Evolutionary conservation across 2,113 vertebrate species (phyloP).

Genomic region (Nestor notabilis): DNA sequence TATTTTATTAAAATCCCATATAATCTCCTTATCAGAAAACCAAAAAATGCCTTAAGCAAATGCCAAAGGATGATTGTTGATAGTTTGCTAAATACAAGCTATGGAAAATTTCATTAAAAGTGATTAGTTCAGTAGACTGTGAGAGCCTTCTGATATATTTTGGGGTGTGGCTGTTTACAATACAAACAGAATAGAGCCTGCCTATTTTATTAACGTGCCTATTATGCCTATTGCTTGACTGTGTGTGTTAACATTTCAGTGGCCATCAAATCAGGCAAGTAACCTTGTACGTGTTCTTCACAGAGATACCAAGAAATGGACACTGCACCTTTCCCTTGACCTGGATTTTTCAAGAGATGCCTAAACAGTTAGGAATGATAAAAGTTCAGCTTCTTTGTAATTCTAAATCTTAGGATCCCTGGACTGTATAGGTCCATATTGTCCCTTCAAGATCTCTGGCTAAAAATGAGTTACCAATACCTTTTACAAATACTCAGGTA

Average conservation of each 20-base stretch:
- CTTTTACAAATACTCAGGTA: neutral
- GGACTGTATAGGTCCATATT: neutral
- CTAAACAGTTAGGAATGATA: neutral
- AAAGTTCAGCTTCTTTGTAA: neutral
- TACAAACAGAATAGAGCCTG: neutral
- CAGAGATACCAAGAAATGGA: neutral
- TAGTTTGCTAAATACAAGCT: neutral
- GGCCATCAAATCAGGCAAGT: neutral
- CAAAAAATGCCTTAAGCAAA: neutral
- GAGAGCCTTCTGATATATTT: neutral
- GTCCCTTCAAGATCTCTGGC: neutral
- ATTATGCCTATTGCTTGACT: too few species aligned
- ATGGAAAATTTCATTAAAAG: neutral
- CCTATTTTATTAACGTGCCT: too few species aligned
- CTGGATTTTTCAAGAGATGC: neutral
- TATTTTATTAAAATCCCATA: neutral
- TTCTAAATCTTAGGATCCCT: neutral
- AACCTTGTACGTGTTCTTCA: neutral
- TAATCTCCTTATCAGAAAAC: neutral
- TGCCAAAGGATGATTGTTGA: neutral
- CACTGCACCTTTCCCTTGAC: neutral
- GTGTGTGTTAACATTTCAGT: neutral
- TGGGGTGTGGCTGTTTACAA: neutral
- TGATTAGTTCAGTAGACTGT: neutral
- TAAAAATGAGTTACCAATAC: neutral